Percentiles rank a stretch among this genome's conserved stretches.
These are phyloP conservation scores for Nicator chloris DNA, from an alignment of 2,113 vertebrate species.

Conservation along the genomic window DNA sequence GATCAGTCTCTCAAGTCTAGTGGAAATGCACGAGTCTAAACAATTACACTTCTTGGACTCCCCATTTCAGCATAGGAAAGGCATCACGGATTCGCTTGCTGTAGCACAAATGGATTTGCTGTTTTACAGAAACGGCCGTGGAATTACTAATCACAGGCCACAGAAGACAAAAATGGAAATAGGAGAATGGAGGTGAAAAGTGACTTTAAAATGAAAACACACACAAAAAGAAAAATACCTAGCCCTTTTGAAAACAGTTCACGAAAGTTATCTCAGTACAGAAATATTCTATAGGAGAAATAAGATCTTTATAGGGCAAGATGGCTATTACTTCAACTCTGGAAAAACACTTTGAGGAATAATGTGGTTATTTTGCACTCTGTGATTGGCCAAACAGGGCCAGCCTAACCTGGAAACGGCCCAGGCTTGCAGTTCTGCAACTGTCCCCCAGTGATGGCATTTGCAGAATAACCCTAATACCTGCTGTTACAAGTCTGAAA, in stretches of 20 bases:
- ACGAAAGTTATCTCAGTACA: slow-evolving; percentile 44
- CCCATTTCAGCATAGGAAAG: background rate
- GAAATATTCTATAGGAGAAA: slow-evolving; percentile 58
- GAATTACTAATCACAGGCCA: background rate
- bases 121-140: background rate
- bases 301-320: slow-evolving; percentile 41
- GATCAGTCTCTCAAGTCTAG: background rate
- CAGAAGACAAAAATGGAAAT: background rate
- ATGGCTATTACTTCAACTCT: slow-evolving; percentile 24
- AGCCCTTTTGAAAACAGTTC: background rate
- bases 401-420: background rate
- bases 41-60: background rate
- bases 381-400: background rate
- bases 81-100: background rate
- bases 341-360: slow-evolving; percentile 50
- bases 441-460: slow-evolving; percentile 37
- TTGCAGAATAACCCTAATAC: slow-evolving; percentile 19
- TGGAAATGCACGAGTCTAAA: background rate
- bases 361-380: background rate
- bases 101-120: background rate
- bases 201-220: background rate
- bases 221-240: background rate
- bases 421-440: slow-evolving; percentile 23
- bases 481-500: background rate
- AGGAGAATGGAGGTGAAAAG: background rate